Evolutionary conservation across 1,140 invertebrate genomes (phyloP).

Genomic region (Andricus grossulariae): DNA sequence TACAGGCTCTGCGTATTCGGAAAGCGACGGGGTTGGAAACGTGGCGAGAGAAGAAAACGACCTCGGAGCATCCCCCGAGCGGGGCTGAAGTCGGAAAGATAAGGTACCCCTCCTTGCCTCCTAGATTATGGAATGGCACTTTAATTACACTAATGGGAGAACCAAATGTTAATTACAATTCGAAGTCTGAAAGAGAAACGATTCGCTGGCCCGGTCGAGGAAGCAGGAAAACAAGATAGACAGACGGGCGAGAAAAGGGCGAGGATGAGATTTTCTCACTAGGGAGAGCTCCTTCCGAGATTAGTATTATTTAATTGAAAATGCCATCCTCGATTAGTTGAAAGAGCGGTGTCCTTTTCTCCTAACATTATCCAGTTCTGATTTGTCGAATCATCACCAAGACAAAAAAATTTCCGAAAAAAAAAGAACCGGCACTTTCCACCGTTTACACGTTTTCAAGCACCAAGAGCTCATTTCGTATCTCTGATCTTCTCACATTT

Average conservation of each 20-base stretch:
- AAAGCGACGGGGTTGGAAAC: conserved; percentile 56
- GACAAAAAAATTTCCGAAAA: neutral
- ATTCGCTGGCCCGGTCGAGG: conserved; percentile 59
- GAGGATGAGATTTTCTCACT: conserved; percentile 71
- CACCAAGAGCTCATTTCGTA: conserved; percentile 7
- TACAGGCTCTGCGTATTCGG: conserved; percentile 62
- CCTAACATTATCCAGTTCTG: neutral
- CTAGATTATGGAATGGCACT: conserved; percentile 80
- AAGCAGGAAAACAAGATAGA: conserved; percentile 50
- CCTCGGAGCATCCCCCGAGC: conserved; percentile 54
- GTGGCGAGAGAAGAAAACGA: conserved; percentile 66
- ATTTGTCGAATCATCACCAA: neutral
- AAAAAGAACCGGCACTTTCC: neutral
- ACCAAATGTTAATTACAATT: conserved; percentile 85
- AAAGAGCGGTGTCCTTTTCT: neutral
- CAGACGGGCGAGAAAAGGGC: conserved; percentile 51
- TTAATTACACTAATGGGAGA: conserved; percentile 85
- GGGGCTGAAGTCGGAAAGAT: conserved; percentile 76
- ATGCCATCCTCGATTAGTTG: conserved; percentile 67
- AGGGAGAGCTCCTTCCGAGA: conserved; percentile 68
- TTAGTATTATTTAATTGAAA: conserved; percentile 78
- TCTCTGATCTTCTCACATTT: conserved; percentile 36
- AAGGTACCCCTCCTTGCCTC: conserved; percentile 73
- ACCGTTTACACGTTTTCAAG: conserved; percentile 1
- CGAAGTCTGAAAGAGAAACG: conserved; percentile 80